Base-by-base conservation (phyloP, 1,140 invertebrate genomes). In the Drosophila rhopaloa region DNA sequence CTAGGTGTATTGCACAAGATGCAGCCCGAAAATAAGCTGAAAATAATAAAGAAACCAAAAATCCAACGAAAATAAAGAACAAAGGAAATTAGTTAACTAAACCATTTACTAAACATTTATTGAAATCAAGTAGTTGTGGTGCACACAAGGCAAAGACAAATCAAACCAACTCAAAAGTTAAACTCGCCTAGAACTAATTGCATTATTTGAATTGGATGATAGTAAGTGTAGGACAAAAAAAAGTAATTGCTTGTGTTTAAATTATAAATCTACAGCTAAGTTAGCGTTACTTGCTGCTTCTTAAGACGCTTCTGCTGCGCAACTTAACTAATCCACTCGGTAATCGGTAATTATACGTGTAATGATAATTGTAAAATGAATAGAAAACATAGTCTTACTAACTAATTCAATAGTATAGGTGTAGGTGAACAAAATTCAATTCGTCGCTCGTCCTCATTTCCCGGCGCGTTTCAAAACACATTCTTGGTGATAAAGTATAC, bases 91-190 rank as follows among this genome's bases (percentile, higher is more conserved):
- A 59, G 50, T 81, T 83, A 84, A 84, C 80, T 83, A 84, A 85
- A 86, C 68, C 78, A 82, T 86, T 85, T 77, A 76, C 81, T 84
- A 84, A 84, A 76, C 67, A 63, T 82, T 85, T 84, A 84, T 84
- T 84, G 59, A 85, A 81, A 85, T 84, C 56, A 77, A 81, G 67
- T 71, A 71, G 65, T 71, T 41, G 62, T 38, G 43, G 43, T 48
- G 57, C 29, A 24, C 57, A 43, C 7, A 7, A 16, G 58, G 13
- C 58, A 38, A 24, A 59, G 38, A 43, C 19, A 41, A 63, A 57
- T 70, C 16, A 68, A 68, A 68, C 53, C 50, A 58, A 50, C 62
- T 74, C 41, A 67, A 62, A 51, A 53, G 29, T 59, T 35, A 13
- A 83, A 60, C 77, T 65, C 44, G 43, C 65, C 71, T 84, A 84